Percentiles rank a stretch among this genome's conserved stretches.
Evolutionary conservation across 2,888 invertebrate genomes (phyloP).

Genomic region (Exephanes ischioxanthus): DNA sequence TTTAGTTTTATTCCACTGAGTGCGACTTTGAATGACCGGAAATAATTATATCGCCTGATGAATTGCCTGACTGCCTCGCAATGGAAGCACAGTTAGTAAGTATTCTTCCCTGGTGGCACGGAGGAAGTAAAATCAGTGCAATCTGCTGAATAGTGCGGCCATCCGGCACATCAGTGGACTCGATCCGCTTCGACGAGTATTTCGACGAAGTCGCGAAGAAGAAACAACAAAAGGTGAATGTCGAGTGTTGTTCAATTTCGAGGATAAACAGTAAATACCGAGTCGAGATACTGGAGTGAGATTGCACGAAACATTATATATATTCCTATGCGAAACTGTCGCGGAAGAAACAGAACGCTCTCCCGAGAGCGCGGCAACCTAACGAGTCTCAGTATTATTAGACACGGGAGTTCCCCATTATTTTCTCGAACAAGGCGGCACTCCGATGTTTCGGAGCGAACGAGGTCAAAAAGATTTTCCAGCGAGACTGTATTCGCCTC

Average conservation of each 20-base stretch:
- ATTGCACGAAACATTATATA: neutral
- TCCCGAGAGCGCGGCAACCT: neutral
- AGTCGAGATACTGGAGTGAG: neutral
- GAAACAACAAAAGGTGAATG: neutral
- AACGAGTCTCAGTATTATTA: neutral
- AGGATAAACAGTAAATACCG: neutral
- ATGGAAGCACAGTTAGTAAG: neutral
- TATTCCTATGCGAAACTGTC: neutral
- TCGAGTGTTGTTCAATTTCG: slow-evolving; percentile 1
- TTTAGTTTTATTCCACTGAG: no score
- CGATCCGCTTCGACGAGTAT: slow-evolving; percentile 39
- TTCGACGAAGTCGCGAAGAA: neutral
- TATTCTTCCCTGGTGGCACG: neutral
- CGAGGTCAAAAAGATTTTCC: slow-evolving; percentile 1
- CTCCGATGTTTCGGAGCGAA: neutral
- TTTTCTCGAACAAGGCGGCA: neutral
- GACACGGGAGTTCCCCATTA: neutral
- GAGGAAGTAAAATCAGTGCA: neutral
- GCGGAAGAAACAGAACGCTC: neutral
- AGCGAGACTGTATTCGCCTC: neutral
- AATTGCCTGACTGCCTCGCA: neutral
- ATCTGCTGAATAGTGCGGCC: slow-evolving; percentile 40
- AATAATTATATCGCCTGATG: slow-evolving; percentile 31
- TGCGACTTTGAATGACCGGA: no score
- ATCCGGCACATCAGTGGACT: slow-evolving; percentile 35